Base-by-base conservation (phyloP, 2,888 invertebrate species). In the Tiphia femorata region DNA sequence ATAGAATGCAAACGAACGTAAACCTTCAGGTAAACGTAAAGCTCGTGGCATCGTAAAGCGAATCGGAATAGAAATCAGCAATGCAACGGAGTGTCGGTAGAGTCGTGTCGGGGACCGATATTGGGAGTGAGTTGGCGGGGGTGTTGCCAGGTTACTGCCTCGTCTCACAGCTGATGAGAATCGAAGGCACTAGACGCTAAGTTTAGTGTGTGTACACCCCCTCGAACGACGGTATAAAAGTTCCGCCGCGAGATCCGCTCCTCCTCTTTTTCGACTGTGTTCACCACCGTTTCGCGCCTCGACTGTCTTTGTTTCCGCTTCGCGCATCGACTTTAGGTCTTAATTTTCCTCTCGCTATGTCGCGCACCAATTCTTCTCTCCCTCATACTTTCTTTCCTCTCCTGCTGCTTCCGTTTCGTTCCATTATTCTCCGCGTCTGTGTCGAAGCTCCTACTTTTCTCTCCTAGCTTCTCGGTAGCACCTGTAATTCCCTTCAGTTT, bases 121-220 rank as follows among this genome's bases (percentile, higher is more conserved):
- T 61, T 49, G 67, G 64, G 14, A n/a, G 12, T 33, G 33, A 33
- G 33, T n/a, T n/a, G 33, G 33, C 12, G 14, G 67, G 80, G 79
- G 81, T 78, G 81, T 81, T 81, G 81, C 81, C 80, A 81, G 81
- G 81, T 75, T 80, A 81, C 81, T 79, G 66, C 67, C 64, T 67
- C 52, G 68, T 63, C n/a, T n/a, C 73, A 69, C 69, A 50, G 64
- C 64, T 53, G 65, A 68, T 66, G 67, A 71, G 71, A 68, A 61
- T 48, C 51, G 52, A 52, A 53, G 56, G 52, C 53, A 33, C 58
- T 59, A 51, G 54, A 49, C 40, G 42, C 27, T 19, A 30, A 52
- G 53, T 50, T 60, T 51, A 47, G 51, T 56, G 69, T 49, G 63
- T 58, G 56, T 55, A 57, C 52, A 60, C 58, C 63, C 54, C 56